phyloP scores from a whole-genome alignment of 2,888 invertebrate species.

The Drosophila cracens region DNA sequence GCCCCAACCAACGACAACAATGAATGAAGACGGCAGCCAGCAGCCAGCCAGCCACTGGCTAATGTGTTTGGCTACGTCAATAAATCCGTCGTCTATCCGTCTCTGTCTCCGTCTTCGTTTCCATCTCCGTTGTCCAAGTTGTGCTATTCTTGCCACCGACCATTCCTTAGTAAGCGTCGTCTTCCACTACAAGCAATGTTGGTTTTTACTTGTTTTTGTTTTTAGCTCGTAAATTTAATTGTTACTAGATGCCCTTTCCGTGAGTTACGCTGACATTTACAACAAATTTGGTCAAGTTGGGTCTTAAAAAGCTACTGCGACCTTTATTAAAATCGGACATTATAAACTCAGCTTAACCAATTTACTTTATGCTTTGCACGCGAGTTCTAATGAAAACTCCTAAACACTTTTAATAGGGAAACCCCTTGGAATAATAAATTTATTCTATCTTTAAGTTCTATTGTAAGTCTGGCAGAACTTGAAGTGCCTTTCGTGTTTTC shows the following conservation, averaged over 20 bases:
- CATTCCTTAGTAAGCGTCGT: conserved; percentile 46
- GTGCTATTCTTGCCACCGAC: conserved; percentile 48
- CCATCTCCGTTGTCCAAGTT: conserved; percentile 25
- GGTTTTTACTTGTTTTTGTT: conserved; percentile 9
- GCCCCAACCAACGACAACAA: conserved; percentile 40
- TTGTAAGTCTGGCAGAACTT: background rate
- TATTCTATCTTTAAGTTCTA: background rate
- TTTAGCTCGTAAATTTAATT: conserved; percentile 62
- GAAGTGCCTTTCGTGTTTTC: background rate
- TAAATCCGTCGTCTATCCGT: conserved; percentile 66
- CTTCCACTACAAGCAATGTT: conserved; percentile 21
- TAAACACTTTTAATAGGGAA: background rate
- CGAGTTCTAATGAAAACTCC: background rate
- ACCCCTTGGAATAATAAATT: background rate
- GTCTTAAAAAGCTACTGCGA: background rate
- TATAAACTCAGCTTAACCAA: background rate
- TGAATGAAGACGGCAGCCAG: conserved; percentile 22
- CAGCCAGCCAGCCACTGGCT: conserved; percentile 40
- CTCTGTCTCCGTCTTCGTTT: background rate
- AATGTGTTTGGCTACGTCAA: conserved; percentile 78
- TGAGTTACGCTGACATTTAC: conserved; percentile 19
- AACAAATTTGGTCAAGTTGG: background rate
- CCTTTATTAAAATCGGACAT: background rate
- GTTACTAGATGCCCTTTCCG: conserved; percentile 50
- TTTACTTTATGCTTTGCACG: background rate